These are phyloP conservation scores for Acanthopagrus latus DNA, from an alignment of 2,797 vertebrate species.

Conservation along the genomic window DNA sequence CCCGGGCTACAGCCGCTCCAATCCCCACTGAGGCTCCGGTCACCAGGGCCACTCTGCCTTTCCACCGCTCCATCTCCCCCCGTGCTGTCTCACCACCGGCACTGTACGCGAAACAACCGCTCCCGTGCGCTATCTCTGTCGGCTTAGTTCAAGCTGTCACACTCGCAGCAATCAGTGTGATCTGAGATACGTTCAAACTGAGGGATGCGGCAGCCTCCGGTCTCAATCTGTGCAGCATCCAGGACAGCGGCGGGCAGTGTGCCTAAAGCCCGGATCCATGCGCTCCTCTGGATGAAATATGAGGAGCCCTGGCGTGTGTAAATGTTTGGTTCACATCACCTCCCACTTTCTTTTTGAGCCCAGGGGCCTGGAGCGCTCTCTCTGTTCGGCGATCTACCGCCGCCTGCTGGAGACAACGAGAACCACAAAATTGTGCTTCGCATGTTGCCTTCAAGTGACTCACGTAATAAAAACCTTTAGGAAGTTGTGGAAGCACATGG, in stretches of 20 bases:
- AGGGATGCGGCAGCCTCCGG: conserved; percentile 50
- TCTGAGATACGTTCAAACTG: neutral
- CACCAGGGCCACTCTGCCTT: conserved; percentile 93
- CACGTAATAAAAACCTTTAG: neutral
- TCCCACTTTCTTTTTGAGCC: conserved; percentile 67
- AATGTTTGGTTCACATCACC: conserved; percentile 71
- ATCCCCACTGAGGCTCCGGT: conserved; percentile 96
- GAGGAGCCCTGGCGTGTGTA: conserved; percentile 54
- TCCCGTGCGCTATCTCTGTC: neutral
- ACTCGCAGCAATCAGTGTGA: neutral
- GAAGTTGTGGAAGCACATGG: too few relatives aligned
- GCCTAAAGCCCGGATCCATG: conserved; percentile 69
- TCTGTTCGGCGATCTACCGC: conserved; percentile 15
- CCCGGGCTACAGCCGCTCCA: conserved; percentile 93
- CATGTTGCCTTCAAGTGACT: neutral
- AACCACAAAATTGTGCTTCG: neutral
- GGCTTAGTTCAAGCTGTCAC: conserved; percentile 3
- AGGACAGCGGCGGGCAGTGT: conserved; percentile 54
- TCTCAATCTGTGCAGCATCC: conserved; percentile 64
- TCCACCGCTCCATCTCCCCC: conserved; percentile 93
- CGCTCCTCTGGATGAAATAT: conserved; percentile 77
- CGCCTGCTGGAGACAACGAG: conserved; percentile 41
- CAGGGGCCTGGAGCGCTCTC: neutral
- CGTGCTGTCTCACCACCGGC: conserved; percentile 28
- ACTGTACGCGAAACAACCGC: conserved; percentile 17